Evolutionary conservation across 2,113 vertebrate genomes (phyloP).

Genomic region (Dicerorhinus sumatrensis): DNA sequence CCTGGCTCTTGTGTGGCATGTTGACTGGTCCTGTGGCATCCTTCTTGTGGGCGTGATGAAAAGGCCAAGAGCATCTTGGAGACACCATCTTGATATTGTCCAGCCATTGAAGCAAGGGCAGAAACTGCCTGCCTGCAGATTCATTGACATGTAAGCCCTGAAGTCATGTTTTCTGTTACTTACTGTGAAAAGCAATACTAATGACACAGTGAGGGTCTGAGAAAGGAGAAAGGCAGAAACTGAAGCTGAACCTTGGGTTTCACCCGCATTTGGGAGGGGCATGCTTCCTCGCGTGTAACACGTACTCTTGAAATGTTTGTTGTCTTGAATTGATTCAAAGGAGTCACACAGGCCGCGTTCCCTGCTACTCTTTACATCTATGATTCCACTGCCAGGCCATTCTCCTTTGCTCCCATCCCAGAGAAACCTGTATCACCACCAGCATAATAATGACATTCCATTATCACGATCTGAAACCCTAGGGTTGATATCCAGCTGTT

Average conservation of each 20-base stretch:
- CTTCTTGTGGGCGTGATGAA: background rate
- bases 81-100: background rate
- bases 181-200: background rate
- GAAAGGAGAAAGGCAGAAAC: background rate
- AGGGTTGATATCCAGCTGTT: constrained; percentile 51
- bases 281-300: rapidly evolving
- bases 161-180: background rate
- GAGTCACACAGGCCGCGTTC: background rate
- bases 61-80: background rate
- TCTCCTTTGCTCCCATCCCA: constrained; percentile 10
- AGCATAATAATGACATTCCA: constrained; percentile 50
- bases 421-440: background rate
- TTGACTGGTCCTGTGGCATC: background rate
- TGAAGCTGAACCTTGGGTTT: background rate
- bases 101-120: background rate
- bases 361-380: background rate
- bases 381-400: background rate
- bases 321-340: background rate
- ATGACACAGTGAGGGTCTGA: background rate
- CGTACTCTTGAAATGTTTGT: background rate
- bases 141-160: background rate
- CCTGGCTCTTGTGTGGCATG: background rate
- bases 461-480: constrained; percentile 18
- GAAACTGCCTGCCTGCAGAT: background rate
- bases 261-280: background rate